Evolutionary conservation across 2,888 invertebrate species (phyloP), one percentile per base, ranked within the genome.

Genomic region (Cosmia trapezina): DNA sequence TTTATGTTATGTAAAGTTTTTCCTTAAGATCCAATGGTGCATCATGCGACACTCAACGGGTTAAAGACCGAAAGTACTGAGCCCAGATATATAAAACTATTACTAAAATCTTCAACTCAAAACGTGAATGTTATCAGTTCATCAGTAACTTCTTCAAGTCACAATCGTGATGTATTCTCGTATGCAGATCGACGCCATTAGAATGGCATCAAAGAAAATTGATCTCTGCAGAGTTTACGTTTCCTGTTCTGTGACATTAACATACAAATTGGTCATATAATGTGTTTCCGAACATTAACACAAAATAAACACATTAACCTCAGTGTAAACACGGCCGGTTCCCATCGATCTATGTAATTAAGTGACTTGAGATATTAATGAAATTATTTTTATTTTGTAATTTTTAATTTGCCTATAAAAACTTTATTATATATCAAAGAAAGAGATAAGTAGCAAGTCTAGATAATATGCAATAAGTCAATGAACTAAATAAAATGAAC

Each of bases 181-280:
- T 56, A 65, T 79, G 78, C 53, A 78, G 65, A 78, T 82, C 19
- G 11, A 56, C 6, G 65, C n/a, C 75, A 66, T 75, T 70, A 70
- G 28, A 79, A 70, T 59, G 56, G 43, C 22, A 57, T 59, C 51
- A 64, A 53, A 68, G 64, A 83, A 67, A 86, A 83, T 72, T 9
- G 60, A 83, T 70, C 60, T 70, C 47, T 49, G 43, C 14, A 41
- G 33, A 51, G 49, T 33, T 19, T 45, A 28, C 6, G 51, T 83
- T 75, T 85, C 83, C 71, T 76, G 77, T 74, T 61, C 9, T 51
- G 2, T 9, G 1, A 8, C 19, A 84, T 84, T 84, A 57, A 45
- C 86, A 83, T 83, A 81, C 86, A 83, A 83, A 84, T 84, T 84
- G 73, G 66, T 70, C 41, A 53, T 47, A 49, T 70, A 49, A 83